Percentiles rank a stretch among this genome's conserved stretches.
Conservation (phyloP, 2,888 invertebrate species). For the Acanthopleura granulata region DNA sequence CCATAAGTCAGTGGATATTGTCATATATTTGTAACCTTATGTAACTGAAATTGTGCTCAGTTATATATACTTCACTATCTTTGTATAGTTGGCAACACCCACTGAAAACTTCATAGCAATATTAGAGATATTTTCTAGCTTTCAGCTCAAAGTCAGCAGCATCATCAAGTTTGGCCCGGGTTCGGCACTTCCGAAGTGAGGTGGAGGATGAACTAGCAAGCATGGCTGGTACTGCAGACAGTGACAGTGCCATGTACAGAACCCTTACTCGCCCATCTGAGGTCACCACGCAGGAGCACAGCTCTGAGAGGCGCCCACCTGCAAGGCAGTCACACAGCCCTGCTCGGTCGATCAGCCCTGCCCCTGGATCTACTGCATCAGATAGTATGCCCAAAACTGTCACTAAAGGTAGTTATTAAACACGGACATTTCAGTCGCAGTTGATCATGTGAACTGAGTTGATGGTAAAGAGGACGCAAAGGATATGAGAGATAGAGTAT, state of each 20-base stretch:
- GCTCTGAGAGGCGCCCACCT: neutral
- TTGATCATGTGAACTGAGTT: no score
- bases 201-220: slow-evolving; percentile 56
- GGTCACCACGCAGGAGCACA: neutral
- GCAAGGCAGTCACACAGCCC: neutral
- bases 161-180: neutral
- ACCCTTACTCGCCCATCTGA: slow-evolving; percentile 25
- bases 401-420: slow-evolving; percentile 1
- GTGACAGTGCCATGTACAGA: slow-evolving; percentile 31
- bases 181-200: slow-evolving; percentile 18
- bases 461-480: no score
- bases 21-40: no score
- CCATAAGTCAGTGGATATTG: no score
- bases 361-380: neutral
- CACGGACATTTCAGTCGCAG: no score
- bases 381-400: slow-evolving; percentile 1
- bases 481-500: no score
- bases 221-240: slow-evolving; percentile 54
- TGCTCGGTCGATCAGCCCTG: neutral
- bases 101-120: no score
- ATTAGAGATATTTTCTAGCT: no score
- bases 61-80: no score
- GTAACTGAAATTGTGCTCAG: no score
- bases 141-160: neutral
- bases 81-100: no score